Conservation (phyloP, 1,140 invertebrate genomes). For the Dreissena rostriformis region DNA sequence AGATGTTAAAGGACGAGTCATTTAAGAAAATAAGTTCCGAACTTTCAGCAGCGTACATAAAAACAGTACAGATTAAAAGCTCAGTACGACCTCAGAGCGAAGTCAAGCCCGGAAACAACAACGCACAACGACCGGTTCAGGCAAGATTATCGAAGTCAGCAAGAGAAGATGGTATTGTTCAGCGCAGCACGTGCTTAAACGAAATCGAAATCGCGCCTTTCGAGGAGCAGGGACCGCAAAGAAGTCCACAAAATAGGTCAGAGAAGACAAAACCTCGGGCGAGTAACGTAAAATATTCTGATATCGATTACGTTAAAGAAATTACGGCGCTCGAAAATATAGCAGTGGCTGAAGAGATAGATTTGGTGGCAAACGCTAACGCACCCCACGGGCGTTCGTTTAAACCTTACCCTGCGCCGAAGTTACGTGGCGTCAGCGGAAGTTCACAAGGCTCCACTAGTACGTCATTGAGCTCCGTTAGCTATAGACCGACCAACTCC, state of each 20-base stretch:
- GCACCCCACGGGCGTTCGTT: background rate
- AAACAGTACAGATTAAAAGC: background rate
- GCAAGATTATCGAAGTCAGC: constrained; percentile 25
- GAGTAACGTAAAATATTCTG: constrained; percentile 11
- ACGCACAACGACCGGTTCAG: background rate
- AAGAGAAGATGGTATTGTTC: constrained; percentile 5
- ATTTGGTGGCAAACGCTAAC: background rate
- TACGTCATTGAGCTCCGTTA: constrained; percentile 15
- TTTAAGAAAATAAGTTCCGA: background rate
- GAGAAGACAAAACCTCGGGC: background rate
- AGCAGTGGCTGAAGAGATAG: background rate
- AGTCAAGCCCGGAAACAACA: background rate
- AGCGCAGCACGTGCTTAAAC: constrained; percentile 11
- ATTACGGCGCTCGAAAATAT: constrained; percentile 20
- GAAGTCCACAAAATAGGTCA: background rate
- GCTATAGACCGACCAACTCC: constrained; percentile 30
- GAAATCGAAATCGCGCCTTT: constrained; percentile 24
- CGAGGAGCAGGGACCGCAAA: constrained; percentile 39
- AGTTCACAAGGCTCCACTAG: constrained; percentile 19
- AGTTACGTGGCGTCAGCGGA: background rate
- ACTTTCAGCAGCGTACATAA: background rate
- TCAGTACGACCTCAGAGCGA: constrained; percentile 11
- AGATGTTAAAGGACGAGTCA: background rate
- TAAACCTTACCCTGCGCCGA: background rate
- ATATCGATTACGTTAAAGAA: constrained; percentile 37